Percentiles rank a stretch among this genome's conserved stretches.
Conservation (phyloP, 2,797 vertebrate species). For the Mormyrops boulengeri region DNA sequence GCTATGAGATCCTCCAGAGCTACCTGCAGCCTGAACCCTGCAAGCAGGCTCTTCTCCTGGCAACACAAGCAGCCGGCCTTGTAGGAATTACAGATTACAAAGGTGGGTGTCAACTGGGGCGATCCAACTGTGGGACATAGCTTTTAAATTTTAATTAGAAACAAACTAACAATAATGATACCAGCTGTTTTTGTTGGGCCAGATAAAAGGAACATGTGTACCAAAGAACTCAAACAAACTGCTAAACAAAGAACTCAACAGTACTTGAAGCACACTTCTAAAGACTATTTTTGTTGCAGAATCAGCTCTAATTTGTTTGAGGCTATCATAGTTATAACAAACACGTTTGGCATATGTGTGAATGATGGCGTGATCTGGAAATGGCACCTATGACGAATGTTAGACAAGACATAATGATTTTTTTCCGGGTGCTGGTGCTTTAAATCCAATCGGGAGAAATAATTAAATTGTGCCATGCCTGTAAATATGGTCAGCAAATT, state of each 20-base stretch:
- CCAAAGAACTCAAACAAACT: not conserved
- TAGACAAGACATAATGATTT: not conserved
- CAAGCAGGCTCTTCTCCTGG: conserved; percentile 64
- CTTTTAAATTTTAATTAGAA: not conserved
- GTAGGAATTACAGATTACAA: conserved; percentile 49
- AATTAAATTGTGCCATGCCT: not conserved
- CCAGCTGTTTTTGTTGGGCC: not conserved
- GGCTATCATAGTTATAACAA: not conserved
- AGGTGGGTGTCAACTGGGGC: conserved; percentile 51
- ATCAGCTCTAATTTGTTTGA: not conserved
- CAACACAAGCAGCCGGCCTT: conserved; percentile 51
- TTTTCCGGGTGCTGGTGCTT: not conserved
- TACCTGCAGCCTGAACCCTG: conserved; percentile 67
- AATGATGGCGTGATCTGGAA: not conserved
- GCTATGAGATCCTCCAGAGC: conserved; percentile 66
- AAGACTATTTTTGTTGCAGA: not conserved
- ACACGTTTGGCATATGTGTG: not conserved
- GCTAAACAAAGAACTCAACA: not conserved
- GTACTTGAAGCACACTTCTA: not conserved
- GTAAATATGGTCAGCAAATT: conserved; percentile 15
- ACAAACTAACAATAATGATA: not conserved
- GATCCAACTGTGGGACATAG: not conserved
- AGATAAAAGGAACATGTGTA: not conserved
- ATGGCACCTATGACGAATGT: not conserved
- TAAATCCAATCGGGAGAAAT: not conserved